phyloP scores from a whole-genome alignment of 2,888 invertebrate genomes.

The Agrotis ipsilon region DNA sequence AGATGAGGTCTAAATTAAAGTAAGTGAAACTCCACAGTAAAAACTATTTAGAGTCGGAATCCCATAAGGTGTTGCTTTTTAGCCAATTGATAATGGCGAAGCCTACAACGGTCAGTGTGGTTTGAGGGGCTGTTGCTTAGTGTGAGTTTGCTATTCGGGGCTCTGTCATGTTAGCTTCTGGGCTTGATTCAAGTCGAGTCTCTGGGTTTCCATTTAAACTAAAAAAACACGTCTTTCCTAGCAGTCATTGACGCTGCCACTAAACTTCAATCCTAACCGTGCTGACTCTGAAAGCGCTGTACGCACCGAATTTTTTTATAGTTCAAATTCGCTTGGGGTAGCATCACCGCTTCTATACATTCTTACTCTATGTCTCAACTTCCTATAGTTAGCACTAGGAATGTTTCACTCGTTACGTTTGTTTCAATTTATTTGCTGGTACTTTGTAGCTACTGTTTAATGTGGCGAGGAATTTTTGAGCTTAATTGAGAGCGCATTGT shows the following conservation, averaged over 20 bases:
- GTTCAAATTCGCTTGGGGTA: background rate
- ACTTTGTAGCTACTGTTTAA: conserved; percentile 39
- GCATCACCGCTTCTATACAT: background rate
- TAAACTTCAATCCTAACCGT: background rate
- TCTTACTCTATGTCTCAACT: conserved; percentile 22
- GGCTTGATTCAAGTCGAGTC: too few species aligned
- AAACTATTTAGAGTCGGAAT: too few species aligned
- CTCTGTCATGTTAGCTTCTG: too few species aligned
- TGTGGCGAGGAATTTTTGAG: conserved; percentile 49
- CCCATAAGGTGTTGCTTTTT: too few species aligned
- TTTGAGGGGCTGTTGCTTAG: too few species aligned
- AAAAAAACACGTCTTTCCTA: too few species aligned
- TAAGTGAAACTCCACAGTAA: too few species aligned
- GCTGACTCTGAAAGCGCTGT: background rate
- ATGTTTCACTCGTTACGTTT: conserved; percentile 51
- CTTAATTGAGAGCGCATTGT: conserved; percentile 41
- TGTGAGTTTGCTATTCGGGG: too few species aligned
- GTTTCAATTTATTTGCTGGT: conserved; percentile 54
- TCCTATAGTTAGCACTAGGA: conserved; percentile 44
- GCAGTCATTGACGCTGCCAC: background rate
- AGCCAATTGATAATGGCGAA: too few species aligned
- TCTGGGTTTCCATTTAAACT: too few species aligned
- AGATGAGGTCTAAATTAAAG: too few species aligned
- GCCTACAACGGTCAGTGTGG: too few species aligned
- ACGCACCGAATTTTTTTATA: background rate